These are phyloP conservation scores for Synanthedon andrenaeformis DNA, from an alignment of 2,888 invertebrate species.

Conservation along the genomic window DNA sequence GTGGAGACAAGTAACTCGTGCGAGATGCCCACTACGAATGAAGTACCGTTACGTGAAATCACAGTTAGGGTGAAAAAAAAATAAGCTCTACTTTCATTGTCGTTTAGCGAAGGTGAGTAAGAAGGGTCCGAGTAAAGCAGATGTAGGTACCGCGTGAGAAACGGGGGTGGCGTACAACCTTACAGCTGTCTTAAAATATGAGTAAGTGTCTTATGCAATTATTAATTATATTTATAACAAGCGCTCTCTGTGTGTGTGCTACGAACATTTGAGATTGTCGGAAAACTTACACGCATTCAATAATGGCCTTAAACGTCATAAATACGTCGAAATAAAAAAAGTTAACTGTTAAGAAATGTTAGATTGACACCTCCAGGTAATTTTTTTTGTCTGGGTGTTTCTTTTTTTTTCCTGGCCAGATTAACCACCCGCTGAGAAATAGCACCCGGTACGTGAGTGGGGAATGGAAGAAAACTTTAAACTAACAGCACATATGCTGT, in stretches of 20 bases:
- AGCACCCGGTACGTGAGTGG: no score
- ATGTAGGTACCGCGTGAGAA: slow-evolving; percentile 40
- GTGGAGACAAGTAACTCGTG: slow-evolving; percentile 6
- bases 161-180: slow-evolving; percentile 27
- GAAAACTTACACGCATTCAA: no score
- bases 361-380: no score
- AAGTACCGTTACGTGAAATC: slow-evolving; percentile 36
- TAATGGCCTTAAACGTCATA: no score
- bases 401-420: no score
- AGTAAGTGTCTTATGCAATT: neutral
- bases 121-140: slow-evolving; percentile 33
- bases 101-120: slow-evolving; percentile 8
- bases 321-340: no score
- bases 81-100: slow-evolving; percentile 1
- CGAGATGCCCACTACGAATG: slow-evolving; percentile 28
- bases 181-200: slow-evolving; percentile 4
- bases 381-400: no score
- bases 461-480: no score
- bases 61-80: slow-evolving; percentile 17
- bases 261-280: no score
- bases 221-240: neutral
- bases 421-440: no score
- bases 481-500: no score
- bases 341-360: no score
- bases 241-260: neutral